A percentile compares a stretch with the other conserved stretches of the same genome.
These are phyloP conservation scores for Liopterus haemorrhoidalis DNA, from an alignment of 2,888 invertebrate species.

Conservation along the genomic window DNA sequence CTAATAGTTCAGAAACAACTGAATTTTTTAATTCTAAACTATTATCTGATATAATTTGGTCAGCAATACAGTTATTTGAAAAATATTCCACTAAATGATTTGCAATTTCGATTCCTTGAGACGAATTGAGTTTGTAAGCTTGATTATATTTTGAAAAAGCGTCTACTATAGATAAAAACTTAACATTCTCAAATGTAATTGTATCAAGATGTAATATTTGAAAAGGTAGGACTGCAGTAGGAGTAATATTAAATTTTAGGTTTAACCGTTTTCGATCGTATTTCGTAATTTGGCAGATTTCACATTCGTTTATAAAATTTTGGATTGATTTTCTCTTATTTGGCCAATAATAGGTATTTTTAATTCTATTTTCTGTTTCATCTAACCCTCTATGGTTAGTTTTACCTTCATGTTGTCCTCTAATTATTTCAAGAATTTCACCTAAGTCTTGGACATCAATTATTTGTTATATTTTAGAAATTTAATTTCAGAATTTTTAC, in stretches of 20 bases:
- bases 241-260: constrained; percentile 6
- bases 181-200: constrained; percentile 13
- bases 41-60: constrained; percentile 28
- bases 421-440: no score
- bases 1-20: no score
- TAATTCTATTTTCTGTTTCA: no score
- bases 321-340: neutral
- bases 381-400: no score
- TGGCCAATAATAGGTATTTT: constrained; percentile 5
- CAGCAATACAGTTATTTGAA: constrained; percentile 22
- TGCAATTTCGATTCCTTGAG: constrained; percentile 22
- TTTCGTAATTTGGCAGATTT: constrained; percentile 4
- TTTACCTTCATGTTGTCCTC: no score
- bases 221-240: constrained; percentile 15
- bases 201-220: constrained; percentile 22
- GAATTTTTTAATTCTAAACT: constrained; percentile 28
- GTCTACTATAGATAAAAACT: constrained; percentile 28
- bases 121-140: constrained; percentile 22
- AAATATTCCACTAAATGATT: constrained; percentile 27
- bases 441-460: no score
- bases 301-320: constrained; percentile 1
- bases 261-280: constrained; percentile 4
- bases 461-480: no score
- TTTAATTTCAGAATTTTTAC: no score
- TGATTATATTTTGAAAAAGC: constrained; percentile 29